phyloP scores from a whole-genome alignment of 2,888 invertebrate species.

The Diadegma fenestrale region DNA sequence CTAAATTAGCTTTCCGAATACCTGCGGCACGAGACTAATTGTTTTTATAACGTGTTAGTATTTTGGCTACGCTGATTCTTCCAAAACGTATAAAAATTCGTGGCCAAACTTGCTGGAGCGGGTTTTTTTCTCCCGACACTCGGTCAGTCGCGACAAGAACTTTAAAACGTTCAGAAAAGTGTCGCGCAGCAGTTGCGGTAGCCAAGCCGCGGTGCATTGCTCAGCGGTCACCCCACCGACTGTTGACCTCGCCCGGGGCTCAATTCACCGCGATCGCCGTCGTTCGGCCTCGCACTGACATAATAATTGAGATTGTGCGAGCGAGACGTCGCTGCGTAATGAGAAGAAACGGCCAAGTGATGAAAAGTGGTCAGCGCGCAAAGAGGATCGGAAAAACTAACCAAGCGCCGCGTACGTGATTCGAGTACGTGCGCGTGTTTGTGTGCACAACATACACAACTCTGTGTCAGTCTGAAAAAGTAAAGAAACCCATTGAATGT shows the following conservation, averaged over 20 bases:
- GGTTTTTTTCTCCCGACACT: too few relatives aligned
- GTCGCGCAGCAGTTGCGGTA: too few relatives aligned
- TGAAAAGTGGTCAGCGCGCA: slow-evolving; percentile 55
- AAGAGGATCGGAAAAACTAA: slow-evolving; percentile 66
- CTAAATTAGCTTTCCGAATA: background rate
- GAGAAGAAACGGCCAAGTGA: slow-evolving; percentile 46
- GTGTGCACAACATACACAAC: background rate
- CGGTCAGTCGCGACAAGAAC: too few relatives aligned
- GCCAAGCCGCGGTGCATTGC: too few relatives aligned
- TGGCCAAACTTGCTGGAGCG: too few relatives aligned
- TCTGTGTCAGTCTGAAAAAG: slow-evolving; percentile 1
- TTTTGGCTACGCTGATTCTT: background rate
- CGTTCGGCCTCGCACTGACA: background rate
- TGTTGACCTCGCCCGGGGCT: too few relatives aligned
- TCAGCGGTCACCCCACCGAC: too few relatives aligned
- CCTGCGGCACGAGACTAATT: background rate
- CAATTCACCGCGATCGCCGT: too few relatives aligned
- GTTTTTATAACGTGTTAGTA: background rate
- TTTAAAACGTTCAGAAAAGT: too few relatives aligned
- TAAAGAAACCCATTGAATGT: slow-evolving; percentile 9
- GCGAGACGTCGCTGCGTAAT: slow-evolving; percentile 17
- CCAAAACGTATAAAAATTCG: slow-evolving; percentile 1
- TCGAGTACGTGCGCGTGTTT: slow-evolving; percentile 43
- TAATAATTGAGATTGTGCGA: background rate
- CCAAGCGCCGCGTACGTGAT: slow-evolving; percentile 58